Evolutionary conservation across 92 coral and sea anemone species (phyloP).

Genomic region (Bergia puertoricense): DNA sequence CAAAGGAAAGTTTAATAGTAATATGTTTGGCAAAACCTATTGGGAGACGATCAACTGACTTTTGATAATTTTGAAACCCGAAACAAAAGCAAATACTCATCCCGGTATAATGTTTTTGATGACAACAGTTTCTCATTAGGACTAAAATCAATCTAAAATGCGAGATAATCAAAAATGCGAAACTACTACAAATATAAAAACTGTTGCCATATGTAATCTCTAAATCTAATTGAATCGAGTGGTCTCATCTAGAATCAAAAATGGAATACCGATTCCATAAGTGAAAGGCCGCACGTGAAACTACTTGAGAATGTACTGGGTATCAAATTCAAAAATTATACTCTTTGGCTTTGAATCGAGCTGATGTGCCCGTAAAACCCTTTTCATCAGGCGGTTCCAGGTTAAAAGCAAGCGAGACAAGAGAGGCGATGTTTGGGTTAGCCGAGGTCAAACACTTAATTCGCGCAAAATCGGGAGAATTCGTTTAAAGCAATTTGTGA

Average conservation of each 20-base stretch:
- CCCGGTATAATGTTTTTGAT: constrained; percentile 2
- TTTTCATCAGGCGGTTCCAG: not conserved
- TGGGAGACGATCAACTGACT: constrained; percentile 1
- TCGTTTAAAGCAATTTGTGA: constrained; percentile 6
- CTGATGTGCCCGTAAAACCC: constrained; percentile 11
- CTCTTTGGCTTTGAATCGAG: not conserved
- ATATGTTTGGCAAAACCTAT: not conserved
- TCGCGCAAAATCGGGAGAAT: constrained; percentile 1
- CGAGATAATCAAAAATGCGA: not conserved
- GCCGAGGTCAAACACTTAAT: constrained; percentile 1
- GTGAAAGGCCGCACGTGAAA: not conserved
- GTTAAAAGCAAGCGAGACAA: constrained; percentile 14
- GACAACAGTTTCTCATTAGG: not conserved
- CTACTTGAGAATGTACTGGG: not conserved
- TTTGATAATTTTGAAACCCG: constrained; percentile 1
- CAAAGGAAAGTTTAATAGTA: not conserved
- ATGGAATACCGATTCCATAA: not conserved
- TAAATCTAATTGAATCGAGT: not conserved
- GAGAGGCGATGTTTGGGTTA: constrained; percentile 28
- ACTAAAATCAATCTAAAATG: not conserved
- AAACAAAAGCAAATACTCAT: constrained; percentile 17
- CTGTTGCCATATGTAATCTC: constrained; percentile 4
- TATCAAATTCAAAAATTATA: not conserved
- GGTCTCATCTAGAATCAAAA: not conserved
- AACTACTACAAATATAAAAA: not conserved